Percentiles rank a stretch among this genome's conserved stretches.
These are phyloP conservation scores for Pachliopta kotzebuea DNA, from an alignment of 2,888 invertebrate genomes.

Conservation along the genomic window DNA sequence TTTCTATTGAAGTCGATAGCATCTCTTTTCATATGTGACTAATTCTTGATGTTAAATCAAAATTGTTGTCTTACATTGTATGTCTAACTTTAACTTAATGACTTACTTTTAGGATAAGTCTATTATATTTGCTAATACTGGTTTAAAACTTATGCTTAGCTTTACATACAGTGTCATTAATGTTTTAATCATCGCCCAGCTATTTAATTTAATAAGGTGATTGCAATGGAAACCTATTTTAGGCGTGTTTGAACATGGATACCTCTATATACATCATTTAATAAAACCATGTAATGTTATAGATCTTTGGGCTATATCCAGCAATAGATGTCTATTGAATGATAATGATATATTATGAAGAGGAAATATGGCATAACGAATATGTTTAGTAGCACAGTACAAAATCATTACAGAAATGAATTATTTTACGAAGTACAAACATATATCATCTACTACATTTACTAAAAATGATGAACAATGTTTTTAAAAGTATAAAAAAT, in stretches of 20 bases:
- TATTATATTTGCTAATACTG: too few relatives aligned
- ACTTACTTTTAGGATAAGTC: too few relatives aligned
- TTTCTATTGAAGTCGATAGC: not conserved
- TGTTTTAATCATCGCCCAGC: not conserved
- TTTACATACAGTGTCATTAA: not conserved
- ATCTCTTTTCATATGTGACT: not conserved
- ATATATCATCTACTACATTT: not conserved
- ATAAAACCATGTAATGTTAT: too few relatives aligned
- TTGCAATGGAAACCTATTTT: not conserved
- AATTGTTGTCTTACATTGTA: not conserved
- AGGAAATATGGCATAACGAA: too few relatives aligned
- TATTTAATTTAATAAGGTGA: not conserved
- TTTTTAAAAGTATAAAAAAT: conserved; percentile 5
- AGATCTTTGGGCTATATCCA: too few relatives aligned
- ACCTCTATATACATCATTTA: too few relatives aligned
- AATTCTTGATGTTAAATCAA: not conserved
- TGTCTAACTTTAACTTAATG: not conserved
- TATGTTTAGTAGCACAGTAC: not conserved
- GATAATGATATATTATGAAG: too few relatives aligned
- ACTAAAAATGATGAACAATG: not conserved
- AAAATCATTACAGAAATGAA: not conserved
- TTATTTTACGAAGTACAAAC: not conserved
- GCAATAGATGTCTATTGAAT: too few relatives aligned
- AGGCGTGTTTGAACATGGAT: too few relatives aligned
- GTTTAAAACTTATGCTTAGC: too few relatives aligned